phyloP scores from a whole-genome alignment of 2,113 vertebrate species.

The Tragelaphus buxtoni region DNA sequence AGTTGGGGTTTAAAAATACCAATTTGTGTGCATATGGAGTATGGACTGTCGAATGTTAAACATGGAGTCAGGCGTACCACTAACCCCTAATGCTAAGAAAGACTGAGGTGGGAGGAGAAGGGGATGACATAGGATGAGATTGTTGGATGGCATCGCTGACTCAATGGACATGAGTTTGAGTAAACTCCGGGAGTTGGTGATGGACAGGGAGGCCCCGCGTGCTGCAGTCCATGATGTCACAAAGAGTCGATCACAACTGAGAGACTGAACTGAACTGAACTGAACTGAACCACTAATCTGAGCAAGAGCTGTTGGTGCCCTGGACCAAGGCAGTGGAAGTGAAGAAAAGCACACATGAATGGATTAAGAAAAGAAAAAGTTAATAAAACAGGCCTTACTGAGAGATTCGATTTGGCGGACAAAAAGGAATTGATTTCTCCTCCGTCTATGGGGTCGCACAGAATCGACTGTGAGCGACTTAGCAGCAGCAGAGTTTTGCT shows the following conservation, averaged over 20 bases:
- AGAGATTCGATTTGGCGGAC: rapidly evolving
- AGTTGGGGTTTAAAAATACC: not conserved
- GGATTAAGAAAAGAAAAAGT: not conserved
- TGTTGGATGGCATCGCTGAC: not conserved
- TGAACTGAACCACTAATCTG: not conserved
- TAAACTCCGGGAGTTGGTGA: not conserved
- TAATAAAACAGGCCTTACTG: not conserved
- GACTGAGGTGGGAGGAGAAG: not conserved
- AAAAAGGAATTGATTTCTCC: not conserved
- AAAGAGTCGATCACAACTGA: not conserved
- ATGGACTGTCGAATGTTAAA: not conserved
- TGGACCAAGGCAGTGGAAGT: not conserved
- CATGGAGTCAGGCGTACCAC: not conserved
- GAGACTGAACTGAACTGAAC: not conserved
- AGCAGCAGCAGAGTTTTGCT: not conserved
- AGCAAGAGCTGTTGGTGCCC: not conserved
- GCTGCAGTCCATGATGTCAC: rapidly evolving
- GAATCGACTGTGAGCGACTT: too few relatives aligned
- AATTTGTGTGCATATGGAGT: not conserved
- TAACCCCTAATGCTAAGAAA: not conserved
- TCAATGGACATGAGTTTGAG: not conserved
- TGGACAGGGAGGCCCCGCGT: not conserved
- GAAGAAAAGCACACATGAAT: not conserved
- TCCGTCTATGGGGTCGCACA: not conserved
- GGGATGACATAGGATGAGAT: not conserved